phyloP scores from a whole-genome alignment of 1,140 invertebrate genomes.

The Belonocnema kinseyi region DNA sequence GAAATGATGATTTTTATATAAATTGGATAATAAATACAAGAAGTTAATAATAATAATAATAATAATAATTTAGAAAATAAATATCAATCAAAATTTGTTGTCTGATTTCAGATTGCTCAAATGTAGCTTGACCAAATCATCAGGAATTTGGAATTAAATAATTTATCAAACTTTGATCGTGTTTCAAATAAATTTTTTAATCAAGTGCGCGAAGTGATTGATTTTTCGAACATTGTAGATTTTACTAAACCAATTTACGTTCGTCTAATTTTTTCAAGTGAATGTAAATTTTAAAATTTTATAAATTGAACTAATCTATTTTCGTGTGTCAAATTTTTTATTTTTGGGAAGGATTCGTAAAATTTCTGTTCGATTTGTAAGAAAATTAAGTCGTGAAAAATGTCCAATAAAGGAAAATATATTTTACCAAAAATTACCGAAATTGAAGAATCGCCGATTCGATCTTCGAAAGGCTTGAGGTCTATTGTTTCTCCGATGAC shows the following conservation, averaged over 20 bases:
- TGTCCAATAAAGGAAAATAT: neutral
- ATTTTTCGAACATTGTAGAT: neutral
- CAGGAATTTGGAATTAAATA: constrained; percentile 1
- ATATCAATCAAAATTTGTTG: neutral
- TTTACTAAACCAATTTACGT: too few relatives aligned
- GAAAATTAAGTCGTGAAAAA: constrained; percentile 14
- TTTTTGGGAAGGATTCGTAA: neutral
- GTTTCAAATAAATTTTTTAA: neutral
- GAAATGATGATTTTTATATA: too few relatives aligned
- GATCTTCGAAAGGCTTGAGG: neutral
- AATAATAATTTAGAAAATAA: neutral
- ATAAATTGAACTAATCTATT: neutral
- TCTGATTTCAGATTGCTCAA: neutral
- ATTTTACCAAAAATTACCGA: constrained; percentile 32
- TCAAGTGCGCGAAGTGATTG: neutral
- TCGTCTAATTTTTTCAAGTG: too few relatives aligned
- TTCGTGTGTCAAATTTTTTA: neutral
- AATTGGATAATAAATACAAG: too few relatives aligned
- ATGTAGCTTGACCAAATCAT: neutral
- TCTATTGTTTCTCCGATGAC: constrained; percentile 50
- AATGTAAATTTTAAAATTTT: neutral
- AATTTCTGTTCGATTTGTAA: neutral
- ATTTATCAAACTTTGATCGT: neutral
- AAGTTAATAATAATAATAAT: too few relatives aligned
- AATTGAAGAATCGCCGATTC: constrained; percentile 30